Conservation (phyloP, 2,888 invertebrate species). For the Dermolepida albohirtum region DNA sequence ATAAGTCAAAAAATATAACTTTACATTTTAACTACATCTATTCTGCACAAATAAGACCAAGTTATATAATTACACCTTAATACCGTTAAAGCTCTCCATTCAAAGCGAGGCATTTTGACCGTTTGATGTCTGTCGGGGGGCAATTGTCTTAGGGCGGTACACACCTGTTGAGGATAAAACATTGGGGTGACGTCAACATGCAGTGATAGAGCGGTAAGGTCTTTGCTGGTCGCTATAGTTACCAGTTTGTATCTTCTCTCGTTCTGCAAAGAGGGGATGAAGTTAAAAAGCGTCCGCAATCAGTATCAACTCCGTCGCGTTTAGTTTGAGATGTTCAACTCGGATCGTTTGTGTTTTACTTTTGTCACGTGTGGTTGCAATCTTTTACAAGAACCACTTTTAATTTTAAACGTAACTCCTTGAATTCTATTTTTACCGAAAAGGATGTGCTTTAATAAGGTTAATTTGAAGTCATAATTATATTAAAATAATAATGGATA, state of each 20-base stretch:
- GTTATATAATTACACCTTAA: too few species aligned
- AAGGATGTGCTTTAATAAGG: too few species aligned
- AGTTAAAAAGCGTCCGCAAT: slow-evolving; percentile 43
- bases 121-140: neutral
- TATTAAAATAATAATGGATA: too few species aligned
- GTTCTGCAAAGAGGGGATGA: slow-evolving; percentile 39
- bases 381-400: too few species aligned
- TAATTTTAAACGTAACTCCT: too few species aligned
- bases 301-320: slow-evolving; percentile 37
- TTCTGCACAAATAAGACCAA: too few species aligned
- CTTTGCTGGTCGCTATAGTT: slow-evolving; percentile 53
- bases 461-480: too few species aligned
- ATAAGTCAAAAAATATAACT: too few species aligned
- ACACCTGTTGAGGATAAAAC: slow-evolving; percentile 53
- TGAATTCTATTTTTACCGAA: too few species aligned
- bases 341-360: slow-evolving; percentile 9
- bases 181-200: slow-evolving; percentile 50
- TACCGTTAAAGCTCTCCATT: too few species aligned
- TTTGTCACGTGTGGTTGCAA: neutral
- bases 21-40: too few species aligned
- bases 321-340: slow-evolving; percentile 10
- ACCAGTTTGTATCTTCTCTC: slow-evolving; percentile 48
- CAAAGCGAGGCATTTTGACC: too few species aligned
- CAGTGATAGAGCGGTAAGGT: slow-evolving; percentile 40
- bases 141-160: slow-evolving; percentile 32